Percentiles rank a stretch among this genome's conserved stretches.
These are phyloP conservation scores for Eurois occulta DNA, from an alignment of 2,888 invertebrate genomes.

Conservation along the genomic window DNA sequence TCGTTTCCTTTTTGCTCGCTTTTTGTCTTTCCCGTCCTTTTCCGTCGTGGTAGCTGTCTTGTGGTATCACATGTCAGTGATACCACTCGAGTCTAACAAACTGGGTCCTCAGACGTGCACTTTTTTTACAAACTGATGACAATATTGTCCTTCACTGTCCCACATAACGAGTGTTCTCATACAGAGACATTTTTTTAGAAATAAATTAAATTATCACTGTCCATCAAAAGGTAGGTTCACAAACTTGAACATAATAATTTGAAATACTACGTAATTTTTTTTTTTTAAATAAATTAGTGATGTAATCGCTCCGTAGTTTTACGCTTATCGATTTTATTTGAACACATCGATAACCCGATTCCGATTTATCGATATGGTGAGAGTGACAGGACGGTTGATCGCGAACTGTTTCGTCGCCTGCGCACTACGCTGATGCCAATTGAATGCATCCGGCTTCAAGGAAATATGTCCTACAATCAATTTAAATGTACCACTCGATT, in stretches of 20 bases:
- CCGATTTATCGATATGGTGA: constrained; percentile 65
- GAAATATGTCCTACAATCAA: constrained; percentile 89
- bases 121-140: neutral
- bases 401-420: constrained; percentile 81
- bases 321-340: neutral
- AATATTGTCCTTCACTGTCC: constrained; percentile 24
- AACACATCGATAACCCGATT: constrained; percentile 35
- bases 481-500: constrained; percentile 87
- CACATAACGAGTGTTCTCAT: constrained; percentile 21
- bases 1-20: constrained; percentile 84
- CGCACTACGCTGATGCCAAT: constrained; percentile 84
- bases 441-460: constrained; percentile 89
- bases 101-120: constrained; percentile 47
- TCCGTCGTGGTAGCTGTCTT: constrained; percentile 82
- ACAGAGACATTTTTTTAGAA: constrained; percentile 28
- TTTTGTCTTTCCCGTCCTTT: constrained; percentile 78
- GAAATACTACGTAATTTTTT: neutral
- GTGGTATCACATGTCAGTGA: constrained; percentile 89
- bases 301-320: neutral
- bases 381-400: constrained; percentile 77
- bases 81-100: constrained; percentile 77
- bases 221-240: neutral
- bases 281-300: neutral
- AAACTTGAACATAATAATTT: neutral
- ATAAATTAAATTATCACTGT: neutral